These are phyloP conservation scores for Hemichromis elongatus DNA, from an alignment of 2,113 vertebrate species.

Conservation along the genomic window DNA sequence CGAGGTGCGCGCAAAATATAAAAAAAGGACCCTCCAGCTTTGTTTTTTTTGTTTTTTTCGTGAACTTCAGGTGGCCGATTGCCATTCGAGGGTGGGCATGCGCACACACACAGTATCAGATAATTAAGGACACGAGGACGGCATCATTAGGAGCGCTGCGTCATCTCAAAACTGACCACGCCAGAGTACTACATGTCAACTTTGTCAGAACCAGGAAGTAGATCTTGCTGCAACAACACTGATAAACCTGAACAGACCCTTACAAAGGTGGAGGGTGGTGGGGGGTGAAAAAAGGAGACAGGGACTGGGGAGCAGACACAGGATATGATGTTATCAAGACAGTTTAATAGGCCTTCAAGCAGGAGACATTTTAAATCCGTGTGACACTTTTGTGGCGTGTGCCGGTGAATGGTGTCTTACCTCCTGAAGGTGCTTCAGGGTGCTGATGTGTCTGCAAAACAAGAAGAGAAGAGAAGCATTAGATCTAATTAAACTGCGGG, in stretches of 20 bases:
- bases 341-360: background rate
- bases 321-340: slow-evolving; percentile 43
- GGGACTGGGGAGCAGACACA: slow-evolving; percentile 47
- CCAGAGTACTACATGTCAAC: slow-evolving; percentile 47
- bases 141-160: slow-evolving; percentile 14
- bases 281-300: slow-evolving; percentile 20
- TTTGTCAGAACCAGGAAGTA: slow-evolving; percentile 70
- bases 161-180: slow-evolving; percentile 40
- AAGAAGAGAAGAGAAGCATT: slow-evolving; percentile 19
- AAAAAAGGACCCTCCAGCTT: background rate
- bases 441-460: slow-evolving; percentile 82
- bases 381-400: background rate
- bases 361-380: background rate
- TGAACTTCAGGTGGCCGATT: slow-evolving; percentile 19
- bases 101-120: background rate
- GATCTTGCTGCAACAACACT: slow-evolving; percentile 73
- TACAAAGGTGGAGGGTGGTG: background rate
- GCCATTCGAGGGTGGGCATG: background rate
- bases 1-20: background rate
- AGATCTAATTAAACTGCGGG: background rate
- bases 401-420: slow-evolving; percentile 68
- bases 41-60: background rate
- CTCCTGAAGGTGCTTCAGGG: slow-evolving; percentile 79
- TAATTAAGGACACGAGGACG: background rate
- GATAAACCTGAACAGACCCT: slow-evolving; percentile 65